Base-by-base conservation (phyloP, 2,797 vertebrate species). In the Lagodon rhomboides region DNA sequence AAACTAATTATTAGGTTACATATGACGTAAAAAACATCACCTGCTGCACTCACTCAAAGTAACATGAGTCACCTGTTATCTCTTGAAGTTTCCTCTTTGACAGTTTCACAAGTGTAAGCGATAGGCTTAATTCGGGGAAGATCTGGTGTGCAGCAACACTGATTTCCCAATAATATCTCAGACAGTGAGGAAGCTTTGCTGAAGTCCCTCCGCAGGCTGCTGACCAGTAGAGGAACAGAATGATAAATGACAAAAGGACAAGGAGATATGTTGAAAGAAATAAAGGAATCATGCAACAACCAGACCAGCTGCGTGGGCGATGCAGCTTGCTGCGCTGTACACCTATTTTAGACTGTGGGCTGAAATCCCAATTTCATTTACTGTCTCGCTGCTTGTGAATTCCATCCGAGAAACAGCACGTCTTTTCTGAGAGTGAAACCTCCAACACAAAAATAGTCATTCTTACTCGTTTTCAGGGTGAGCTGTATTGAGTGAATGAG, bases 361-460 rank as follows among this genome's bases (percentile, higher is more conserved):
- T 68, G 25, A 13, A 9, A 79, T 44, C 2, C 2, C 6, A 11
- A 3, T 46, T 74, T 30, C 2, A 10, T 38, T 61, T 63, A 71
- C 69, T 53, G 50, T 73, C 51, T 72, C 3, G 51, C 74, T 56
- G 7, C 22, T 10, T 47, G 5, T 1, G 23, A 61, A 1, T 63
- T 43, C 55, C 17, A 4, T 8, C 18, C 27, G 54, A 25, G 6
- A 22, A 38, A 58, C 12, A 20, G 23, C 30, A 41, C 50, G n/a
- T 68, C 1, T 27, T 38, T 17, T 79, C 20, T 67, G 60, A 73
- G 16, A 83, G 18, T 53, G 77, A 86, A 86, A 84, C 69, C 16
- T 64, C 11, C 20, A 22, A 43, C 51, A 50, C 25, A 64, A 50
- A 65, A 12, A 62, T 44, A 62, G 25, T 22, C 60, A 5, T 20